Percentiles rank a stretch among this genome's conserved stretches.
These are phyloP conservation scores for Aphrophora alni DNA, from an alignment of 2,888 invertebrate genomes.

Conservation along the genomic window DNA sequence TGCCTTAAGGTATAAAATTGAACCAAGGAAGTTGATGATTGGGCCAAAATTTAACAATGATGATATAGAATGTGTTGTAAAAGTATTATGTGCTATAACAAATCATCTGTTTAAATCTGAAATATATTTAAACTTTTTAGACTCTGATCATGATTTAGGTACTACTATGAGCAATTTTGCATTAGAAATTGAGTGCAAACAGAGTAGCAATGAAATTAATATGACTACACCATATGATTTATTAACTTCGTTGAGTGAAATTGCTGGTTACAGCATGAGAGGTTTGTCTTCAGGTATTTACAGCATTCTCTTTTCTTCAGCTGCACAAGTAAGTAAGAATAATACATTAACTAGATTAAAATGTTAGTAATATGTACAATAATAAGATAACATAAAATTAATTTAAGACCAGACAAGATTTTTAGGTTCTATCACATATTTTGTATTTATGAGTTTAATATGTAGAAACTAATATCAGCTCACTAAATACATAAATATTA, in stretches of 20 bases:
- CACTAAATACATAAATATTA: too few relatives aligned
- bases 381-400: too few relatives aligned
- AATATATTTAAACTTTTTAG: slow-evolving; percentile 27
- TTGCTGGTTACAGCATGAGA: slow-evolving; percentile 22
- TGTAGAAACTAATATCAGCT: too few relatives aligned
- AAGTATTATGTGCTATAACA: not conserved
- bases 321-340: slow-evolving; percentile 37
- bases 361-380: too few relatives aligned
- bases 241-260: slow-evolving; percentile 23
- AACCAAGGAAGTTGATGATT: not conserved
- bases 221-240: slow-evolving; percentile 27
- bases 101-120: slow-evolving; percentile 7
- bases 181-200: not conserved
- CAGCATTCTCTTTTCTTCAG: slow-evolving; percentile 26
- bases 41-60: slow-evolving; percentile 27
- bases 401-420: too few relatives aligned
- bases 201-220: not conserved
- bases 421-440: too few relatives aligned
- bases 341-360: not conserved
- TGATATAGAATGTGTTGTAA: not conserved
- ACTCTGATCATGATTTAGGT: slow-evolving; percentile 20
- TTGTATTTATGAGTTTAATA: too few relatives aligned
- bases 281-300: slow-evolving; percentile 21
- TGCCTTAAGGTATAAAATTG: not conserved
- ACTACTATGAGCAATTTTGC: slow-evolving; percentile 20